These are phyloP conservation scores for Anolis apletophallus DNA, from an alignment of 2,797 vertebrate species.

Conservation along the genomic window DNA sequence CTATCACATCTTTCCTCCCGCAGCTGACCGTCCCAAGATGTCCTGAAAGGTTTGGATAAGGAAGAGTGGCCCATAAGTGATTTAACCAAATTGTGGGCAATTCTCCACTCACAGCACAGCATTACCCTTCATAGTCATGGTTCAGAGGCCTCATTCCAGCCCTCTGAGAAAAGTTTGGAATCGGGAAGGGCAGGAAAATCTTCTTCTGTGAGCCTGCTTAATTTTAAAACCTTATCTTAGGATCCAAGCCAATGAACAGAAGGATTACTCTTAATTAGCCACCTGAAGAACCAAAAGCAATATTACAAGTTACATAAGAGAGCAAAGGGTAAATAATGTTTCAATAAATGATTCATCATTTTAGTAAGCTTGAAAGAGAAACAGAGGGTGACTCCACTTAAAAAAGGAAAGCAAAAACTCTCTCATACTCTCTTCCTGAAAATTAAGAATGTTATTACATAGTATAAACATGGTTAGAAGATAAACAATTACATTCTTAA, in stretches of 20 bases:
- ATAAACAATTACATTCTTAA: background rate
- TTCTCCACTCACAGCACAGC: background rate
- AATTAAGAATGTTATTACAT: background rate
- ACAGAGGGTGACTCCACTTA: background rate
- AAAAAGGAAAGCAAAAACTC: background rate
- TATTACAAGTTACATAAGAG: background rate
- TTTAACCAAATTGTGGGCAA: background rate
- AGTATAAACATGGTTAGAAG: background rate
- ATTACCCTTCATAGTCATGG: too few species aligned
- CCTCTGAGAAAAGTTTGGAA: background rate
- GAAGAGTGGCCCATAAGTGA: background rate
- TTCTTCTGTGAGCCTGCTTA: background rate
- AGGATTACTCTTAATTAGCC: background rate
- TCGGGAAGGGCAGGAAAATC: background rate
- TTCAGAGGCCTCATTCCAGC: background rate
- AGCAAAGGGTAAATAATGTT: background rate
- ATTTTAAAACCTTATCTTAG: background rate
- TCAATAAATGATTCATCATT: constrained; percentile 6
- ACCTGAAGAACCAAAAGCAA: background rate
- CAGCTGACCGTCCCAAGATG: background rate
- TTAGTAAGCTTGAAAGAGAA: constrained; percentile 29
- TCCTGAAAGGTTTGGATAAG: background rate
- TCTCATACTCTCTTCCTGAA: background rate
- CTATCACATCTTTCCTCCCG: background rate
- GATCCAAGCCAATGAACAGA: background rate